Evolutionary conservation across 2,888 invertebrate genomes (phyloP), one percentile per base, ranked within the genome.

Genomic region (Philaethria dido): DNA sequence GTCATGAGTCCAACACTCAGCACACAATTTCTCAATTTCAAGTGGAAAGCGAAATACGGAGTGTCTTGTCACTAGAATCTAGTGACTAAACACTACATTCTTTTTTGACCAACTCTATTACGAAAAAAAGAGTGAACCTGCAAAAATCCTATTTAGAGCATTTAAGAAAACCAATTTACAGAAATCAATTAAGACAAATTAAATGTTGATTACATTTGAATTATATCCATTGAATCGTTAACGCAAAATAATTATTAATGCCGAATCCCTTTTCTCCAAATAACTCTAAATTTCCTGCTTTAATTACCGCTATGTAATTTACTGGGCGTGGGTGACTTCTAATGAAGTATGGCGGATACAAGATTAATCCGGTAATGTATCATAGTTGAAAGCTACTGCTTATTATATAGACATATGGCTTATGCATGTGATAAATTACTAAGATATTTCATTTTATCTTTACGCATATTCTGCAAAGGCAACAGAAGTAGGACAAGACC

Each of bases 331-430:
- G 18, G 20, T 22, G 44, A 45, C 29, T 29, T 13, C 13, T 29
- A 29, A 60, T 44, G 29, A 44, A 45, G 25, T 18, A 45, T 45
- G 25, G 18, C 44, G 59, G 25, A 42, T 25, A 42, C 59, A 44
- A 22, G 25, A 59, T 59, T 59, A 20, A 59, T 59, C 11, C 22
- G 20, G n/a, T 55, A 25, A 44, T 42, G 16, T 25, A 44, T 59
- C 42, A 36, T 18, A 36, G 6, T 11, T 42, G 14, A 42, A 42
- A 25, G 9, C 25, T 45, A 11, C 18, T 11, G 11, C 45, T 45
- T 18, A 20, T 45, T 18, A 45, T 44, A 11, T 45, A 18, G 14
- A 4, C 0, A 44, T 44, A 44, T 44, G n/a, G 2, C n/a, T n/a
- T n/a, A n/a, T 25, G 14, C 25, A 14, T 22, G 8, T 52, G 18